Percentiles rank a stretch among this genome's conserved stretches.
These are phyloP conservation scores for Pristis pectinata DNA, from an alignment of 2,797 vertebrate species.

Conservation along the genomic window DNA sequence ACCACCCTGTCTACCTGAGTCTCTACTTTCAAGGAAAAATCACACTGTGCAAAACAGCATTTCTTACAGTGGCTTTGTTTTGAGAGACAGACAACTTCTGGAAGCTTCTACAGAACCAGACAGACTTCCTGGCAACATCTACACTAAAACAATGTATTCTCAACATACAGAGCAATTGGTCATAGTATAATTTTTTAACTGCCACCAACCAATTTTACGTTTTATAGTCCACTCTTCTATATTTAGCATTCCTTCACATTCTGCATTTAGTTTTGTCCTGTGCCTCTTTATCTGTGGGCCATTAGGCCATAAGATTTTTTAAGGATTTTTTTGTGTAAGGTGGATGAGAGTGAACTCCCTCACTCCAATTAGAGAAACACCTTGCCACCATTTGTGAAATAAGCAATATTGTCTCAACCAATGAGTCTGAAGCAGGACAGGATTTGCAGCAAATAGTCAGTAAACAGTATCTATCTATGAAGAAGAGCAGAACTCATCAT, in stretches of 20 bases:
- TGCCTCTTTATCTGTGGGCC: neutral
- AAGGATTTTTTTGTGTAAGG: neutral
- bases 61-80: too few relatives aligned
- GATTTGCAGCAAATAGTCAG: neutral
- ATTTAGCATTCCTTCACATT: neutral
- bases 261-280: neutral
- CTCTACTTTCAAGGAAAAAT: too few relatives aligned
- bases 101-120: too few relatives aligned
- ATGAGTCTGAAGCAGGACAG: neutral
- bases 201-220: too few relatives aligned
- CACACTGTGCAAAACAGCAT: too few relatives aligned
- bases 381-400: neutral
- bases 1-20: too few relatives aligned
- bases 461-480: neutral
- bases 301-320: neutral
- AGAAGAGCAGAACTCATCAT: neutral
- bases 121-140: too few relatives aligned
- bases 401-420: neutral
- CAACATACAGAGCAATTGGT: too few relatives aligned
- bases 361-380: neutral
- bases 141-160: too few relatives aligned
- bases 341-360: neutral
- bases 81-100: too few relatives aligned
- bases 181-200: too few relatives aligned
- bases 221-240: neutral